phyloP scores from a whole-genome alignment of 2,113 vertebrate species.

The Sceloporus tristichus region DNA sequence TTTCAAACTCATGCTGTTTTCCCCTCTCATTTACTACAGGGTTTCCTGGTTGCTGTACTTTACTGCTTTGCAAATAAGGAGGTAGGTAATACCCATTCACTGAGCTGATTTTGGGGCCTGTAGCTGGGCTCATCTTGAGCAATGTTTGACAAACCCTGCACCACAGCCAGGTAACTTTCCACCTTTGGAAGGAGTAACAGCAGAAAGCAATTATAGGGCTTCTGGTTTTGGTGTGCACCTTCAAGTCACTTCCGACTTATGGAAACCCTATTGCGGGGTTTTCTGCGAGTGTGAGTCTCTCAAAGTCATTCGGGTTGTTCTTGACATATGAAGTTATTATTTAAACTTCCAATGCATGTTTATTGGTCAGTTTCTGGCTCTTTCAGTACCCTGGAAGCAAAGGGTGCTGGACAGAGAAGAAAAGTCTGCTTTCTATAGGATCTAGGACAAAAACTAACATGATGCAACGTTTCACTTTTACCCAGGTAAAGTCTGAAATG shows the following conservation, averaged over 20 bases:
- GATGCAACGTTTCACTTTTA: not conserved
- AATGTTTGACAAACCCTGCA: not conserved
- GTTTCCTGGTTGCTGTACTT: slow-evolving; percentile 85
- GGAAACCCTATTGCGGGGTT: no score
- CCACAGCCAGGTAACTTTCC: not conserved
- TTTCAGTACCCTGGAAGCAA: not conserved
- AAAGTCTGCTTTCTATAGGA: not conserved
- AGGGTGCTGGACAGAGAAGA: not conserved
- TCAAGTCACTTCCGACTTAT: no score
- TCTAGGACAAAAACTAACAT: no score
- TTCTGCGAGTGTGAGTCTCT: no score
- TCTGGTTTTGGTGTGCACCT: not conserved
- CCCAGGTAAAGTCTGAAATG: slow-evolving; percentile 83
- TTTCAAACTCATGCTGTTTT: not conserved
- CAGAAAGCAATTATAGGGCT: not conserved
- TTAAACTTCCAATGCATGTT: not conserved
- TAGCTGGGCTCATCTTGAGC: no score
- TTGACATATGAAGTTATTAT: not conserved
- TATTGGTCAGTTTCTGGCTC: not conserved
- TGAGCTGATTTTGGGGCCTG: not conserved
- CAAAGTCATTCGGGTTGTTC: not conserved
- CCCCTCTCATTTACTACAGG: slow-evolving; percentile 65
- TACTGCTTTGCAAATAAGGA: slow-evolving; percentile 89
- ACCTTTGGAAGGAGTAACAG: not conserved
- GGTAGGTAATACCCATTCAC: slow-evolving; percentile 64